Percentiles rank a stretch among this genome's conserved stretches.
Conservation (phyloP, 2,113 vertebrate genomes). For the Muntiacus reevesi region DNA sequence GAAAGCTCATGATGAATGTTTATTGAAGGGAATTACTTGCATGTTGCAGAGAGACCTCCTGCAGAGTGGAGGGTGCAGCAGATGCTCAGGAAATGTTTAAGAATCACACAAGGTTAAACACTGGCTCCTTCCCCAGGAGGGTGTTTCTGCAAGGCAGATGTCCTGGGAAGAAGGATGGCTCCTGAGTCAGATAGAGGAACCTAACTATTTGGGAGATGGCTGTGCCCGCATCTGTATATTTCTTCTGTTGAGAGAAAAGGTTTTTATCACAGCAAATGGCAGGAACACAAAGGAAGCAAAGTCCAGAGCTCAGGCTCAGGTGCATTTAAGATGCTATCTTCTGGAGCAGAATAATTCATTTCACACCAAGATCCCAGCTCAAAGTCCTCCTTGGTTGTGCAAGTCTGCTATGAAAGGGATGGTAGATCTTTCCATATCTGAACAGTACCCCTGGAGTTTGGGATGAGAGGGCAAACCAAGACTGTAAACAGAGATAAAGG, state of each 20-base stretch:
- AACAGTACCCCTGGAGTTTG: too few relatives aligned
- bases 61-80: not conserved
- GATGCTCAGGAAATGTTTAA: not conserved
- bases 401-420: not conserved
- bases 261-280: not conserved
- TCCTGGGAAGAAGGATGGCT: not conserved
- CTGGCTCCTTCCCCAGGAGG: not conserved
- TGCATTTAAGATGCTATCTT: not conserved
- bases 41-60: not conserved
- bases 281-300: not conserved
- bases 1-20: not conserved
- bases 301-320: not conserved
- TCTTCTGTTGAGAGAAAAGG: not conserved
- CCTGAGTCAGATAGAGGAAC: not conserved
- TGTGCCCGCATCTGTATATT: not conserved
- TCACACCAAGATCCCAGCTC: not conserved
- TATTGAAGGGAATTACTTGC: not conserved
- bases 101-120: not conserved
- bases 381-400: not conserved
- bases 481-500: not conserved
- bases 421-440: not conserved
- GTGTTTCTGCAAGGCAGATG: not conserved
- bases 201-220: not conserved
- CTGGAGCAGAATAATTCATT: not conserved
- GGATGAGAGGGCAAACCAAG: not conserved